Base-by-base conservation (phyloP, 2,888 invertebrate species). In the Drosophila flavopinicola region DNA sequence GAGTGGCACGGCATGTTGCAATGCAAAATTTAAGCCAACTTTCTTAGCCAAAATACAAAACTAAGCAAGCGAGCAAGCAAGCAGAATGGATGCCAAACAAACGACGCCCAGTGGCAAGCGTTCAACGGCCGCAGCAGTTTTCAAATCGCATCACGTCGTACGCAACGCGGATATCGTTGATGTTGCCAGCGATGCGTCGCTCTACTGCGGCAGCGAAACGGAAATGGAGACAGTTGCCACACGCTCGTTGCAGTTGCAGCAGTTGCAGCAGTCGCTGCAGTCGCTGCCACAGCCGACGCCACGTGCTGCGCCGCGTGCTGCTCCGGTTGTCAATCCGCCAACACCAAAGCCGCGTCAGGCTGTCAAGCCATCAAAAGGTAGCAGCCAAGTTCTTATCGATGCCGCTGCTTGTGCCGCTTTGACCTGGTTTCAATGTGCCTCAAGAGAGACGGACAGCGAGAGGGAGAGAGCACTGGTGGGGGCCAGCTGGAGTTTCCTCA, bases 331-430 rank as follows among this genome's bases (percentile, higher is more conserved):
- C 48, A 79, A 79, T 82, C 79, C 82, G 69, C 91, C 91, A 75
- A 91, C 90, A 58, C 91, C 91, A 60, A 91, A 91, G 68, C 91
- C 91, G 39, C 88, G 91, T 88, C 91, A 90, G 86, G 80, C 80
- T 64, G 66, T 69, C 78, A 82, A 71, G 71, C 51, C 74, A 64
- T 68, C 80, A 51, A 82, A 82, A 82, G 80, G 83, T 84, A 84
- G 51, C 49, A 38, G 51, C 29, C 33, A 51, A 63, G 33, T 52
- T 64, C 24, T 27, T 51, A 41, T 27, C 27, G 51, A 47, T 57
- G 38, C 63, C 27, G 32, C 23, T 10, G 24, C 44, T 47, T 45
- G 57, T 20, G 20, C 4, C 20, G 11, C 44, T 72, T 51, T 78
- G 83, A 80, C 79, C 83, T 72, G 77, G 66, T 75, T 83, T 83